phyloP scores from a whole-genome alignment of 2,797 vertebrate species.

The Melanotaenia nigrans region DNA sequence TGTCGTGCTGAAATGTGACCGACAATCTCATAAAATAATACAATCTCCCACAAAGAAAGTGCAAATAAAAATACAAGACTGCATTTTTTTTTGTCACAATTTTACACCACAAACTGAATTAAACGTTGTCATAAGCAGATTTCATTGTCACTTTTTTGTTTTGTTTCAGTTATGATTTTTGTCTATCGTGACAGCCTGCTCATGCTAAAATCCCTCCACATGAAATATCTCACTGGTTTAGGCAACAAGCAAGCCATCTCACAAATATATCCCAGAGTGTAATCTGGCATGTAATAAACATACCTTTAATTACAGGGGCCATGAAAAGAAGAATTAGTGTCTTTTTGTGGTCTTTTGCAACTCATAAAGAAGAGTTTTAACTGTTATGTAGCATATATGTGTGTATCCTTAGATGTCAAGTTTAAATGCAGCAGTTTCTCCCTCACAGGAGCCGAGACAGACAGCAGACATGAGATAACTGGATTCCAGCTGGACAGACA shows the following conservation, averaged over 20 bases:
- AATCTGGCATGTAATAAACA: background rate
- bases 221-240: background rate
- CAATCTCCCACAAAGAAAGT: constrained; percentile 12
- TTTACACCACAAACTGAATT: background rate
- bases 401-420: no score
- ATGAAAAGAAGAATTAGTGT: no score
- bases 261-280: background rate
- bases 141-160: background rate
- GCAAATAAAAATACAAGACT: background rate
- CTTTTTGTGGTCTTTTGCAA: no score
- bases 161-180: background rate
- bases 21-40: constrained; percentile 9
- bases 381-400: no score
- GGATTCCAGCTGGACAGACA: no score
- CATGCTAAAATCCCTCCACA: background rate
- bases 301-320: background rate
- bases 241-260: background rate
- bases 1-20: constrained; percentile 18
- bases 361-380: no score
- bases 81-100: background rate
- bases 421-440: no score
- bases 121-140: background rate
- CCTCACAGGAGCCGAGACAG: no score
- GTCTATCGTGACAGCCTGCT: background rate
- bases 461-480: no score